These are phyloP conservation scores for Pseudorhiza aurosa DNA, from an alignment of 30 jellyfish, hydroid and myxozoan genomes.

Conservation along the genomic window DNA sequence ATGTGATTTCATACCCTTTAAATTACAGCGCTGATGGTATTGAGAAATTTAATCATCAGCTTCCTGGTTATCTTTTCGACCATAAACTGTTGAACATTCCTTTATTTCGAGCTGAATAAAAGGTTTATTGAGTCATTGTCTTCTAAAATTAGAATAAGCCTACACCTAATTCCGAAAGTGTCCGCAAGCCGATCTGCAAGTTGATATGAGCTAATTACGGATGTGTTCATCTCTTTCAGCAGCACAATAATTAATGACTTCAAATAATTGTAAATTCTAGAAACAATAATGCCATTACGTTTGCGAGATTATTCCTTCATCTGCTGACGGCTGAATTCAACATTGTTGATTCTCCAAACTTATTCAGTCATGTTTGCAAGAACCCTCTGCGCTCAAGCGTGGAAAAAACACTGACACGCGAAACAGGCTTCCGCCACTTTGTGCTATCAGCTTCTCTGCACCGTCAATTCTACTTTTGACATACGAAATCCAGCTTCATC, in stretches of 20 bases:
- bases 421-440: too few relatives aligned
- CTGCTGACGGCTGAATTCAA: background rate
- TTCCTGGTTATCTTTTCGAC: background rate
- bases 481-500: too few relatives aligned
- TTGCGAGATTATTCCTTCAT: background rate
- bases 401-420: too few relatives aligned
- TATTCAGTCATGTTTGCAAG: too few relatives aligned
- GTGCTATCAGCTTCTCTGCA: too few relatives aligned
- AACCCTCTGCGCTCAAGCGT: too few relatives aligned
- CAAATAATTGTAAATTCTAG: background rate
- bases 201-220: background rate
- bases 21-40: background rate
- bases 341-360: background rate
- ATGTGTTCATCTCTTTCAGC: background rate
- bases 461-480: too few relatives aligned
- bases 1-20: background rate
- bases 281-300: background rate
- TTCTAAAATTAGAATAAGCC: constrained; percentile 7
- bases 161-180: constrained; percentile 2
- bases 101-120: background rate
- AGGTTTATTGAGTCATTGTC: constrained; percentile 13
- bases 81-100: background rate
- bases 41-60: background rate
- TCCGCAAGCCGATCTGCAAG: constrained; percentile 12
- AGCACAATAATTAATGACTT: background rate